These are phyloP conservation scores for Mimachlamys varia DNA, from an alignment of 2,888 invertebrate genomes.

Conservation along the genomic window DNA sequence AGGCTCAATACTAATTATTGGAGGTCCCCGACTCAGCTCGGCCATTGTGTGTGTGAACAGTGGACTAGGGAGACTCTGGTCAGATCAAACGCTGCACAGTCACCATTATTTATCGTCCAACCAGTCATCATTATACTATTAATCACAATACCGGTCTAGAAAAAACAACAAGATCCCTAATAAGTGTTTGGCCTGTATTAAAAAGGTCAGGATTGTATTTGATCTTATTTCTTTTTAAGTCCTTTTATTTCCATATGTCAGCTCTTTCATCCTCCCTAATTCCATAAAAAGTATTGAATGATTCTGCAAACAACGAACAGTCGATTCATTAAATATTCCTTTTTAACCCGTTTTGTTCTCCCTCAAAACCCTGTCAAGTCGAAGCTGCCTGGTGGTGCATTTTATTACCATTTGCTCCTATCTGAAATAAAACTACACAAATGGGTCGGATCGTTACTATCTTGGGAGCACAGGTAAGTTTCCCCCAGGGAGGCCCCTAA, in stretches of 20 bases:
- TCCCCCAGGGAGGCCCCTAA: conserved; percentile 21
- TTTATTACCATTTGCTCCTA: background rate
- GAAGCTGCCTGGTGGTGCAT: background rate
- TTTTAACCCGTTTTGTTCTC: conserved; percentile 7
- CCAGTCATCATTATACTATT: conserved; percentile 15
- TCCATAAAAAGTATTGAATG: conserved; percentile 35
- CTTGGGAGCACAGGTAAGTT: conserved; percentile 24
- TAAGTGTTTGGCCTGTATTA: conserved; percentile 34
- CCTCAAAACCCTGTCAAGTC: conserved; percentile 18
- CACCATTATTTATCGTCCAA: conserved; percentile 2
- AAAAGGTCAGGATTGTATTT: background rate
- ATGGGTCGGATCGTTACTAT: conserved; percentile 15
- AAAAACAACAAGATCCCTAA: conserved; percentile 10
- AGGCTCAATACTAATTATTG: conserved; percentile 22
- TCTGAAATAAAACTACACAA: conserved; percentile 4
- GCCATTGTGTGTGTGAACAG: conserved; percentile 17
- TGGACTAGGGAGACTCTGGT: background rate
- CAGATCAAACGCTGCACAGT: conserved; percentile 6
- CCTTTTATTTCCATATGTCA: conserved; percentile 28
- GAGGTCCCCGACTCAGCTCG: background rate
- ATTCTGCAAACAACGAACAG: conserved; percentile 29
- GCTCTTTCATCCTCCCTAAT: conserved; percentile 24
- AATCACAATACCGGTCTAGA: background rate
- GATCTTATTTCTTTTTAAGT: conserved; percentile 16
- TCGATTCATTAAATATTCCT: conserved; percentile 33